phyloP scores from a whole-genome alignment of 2,888 invertebrate genomes.

The Spodoptera littoralis region DNA sequence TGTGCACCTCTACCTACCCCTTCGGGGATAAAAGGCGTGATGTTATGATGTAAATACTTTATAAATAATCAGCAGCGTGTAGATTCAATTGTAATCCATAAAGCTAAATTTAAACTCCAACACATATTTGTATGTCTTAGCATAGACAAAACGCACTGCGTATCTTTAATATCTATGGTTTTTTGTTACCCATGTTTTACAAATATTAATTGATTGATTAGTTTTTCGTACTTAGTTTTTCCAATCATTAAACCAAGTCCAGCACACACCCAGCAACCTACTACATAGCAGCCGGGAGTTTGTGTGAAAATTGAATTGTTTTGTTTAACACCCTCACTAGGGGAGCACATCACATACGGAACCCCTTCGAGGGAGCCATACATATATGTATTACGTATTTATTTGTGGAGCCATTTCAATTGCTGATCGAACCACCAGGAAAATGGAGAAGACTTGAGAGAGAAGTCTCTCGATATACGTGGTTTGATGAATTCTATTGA shows the following conservation, averaged over 20 bases:
- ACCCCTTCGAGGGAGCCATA: conserved; percentile 23
- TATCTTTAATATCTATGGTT: no score
- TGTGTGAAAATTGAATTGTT: conserved; percentile 61
- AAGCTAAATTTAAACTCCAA: no score
- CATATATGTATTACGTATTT: conserved; percentile 41
- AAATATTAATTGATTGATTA: no score
- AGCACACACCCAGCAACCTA: conserved; percentile 27
- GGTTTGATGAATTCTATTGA: conserved; percentile 1
- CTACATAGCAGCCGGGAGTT: conserved; percentile 30
- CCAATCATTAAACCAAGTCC: neutral
- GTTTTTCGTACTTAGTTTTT: no score
- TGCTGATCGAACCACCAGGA: conserved; percentile 31
- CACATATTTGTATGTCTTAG: no score
- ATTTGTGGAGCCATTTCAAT: conserved; percentile 37
- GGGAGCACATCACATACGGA: conserved; percentile 24
- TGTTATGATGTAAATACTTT: no score
- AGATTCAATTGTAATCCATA: no score
- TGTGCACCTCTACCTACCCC: no score
- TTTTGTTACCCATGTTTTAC: no score
- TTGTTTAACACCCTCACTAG: conserved; percentile 51
- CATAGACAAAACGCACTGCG: no score
- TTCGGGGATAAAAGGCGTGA: no score
- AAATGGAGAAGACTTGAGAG: conserved; percentile 8
- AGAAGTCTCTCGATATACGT: conserved; percentile 4
- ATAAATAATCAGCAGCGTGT: no score